Conservation (phyloP, 2,113 vertebrate species). For the Hemibagrus wyckioides region DNA sequence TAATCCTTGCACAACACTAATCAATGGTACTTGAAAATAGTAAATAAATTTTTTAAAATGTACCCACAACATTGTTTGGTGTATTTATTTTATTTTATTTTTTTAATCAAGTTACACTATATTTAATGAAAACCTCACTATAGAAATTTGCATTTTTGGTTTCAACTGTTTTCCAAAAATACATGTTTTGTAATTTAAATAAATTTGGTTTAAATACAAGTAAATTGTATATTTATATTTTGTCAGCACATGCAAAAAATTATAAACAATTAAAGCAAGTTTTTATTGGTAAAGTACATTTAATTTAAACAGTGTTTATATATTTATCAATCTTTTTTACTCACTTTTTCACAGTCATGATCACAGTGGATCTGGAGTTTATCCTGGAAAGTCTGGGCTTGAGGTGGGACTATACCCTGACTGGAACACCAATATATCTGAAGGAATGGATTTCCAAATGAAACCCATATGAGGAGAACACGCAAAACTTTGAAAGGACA, state of each 20-base stretch:
- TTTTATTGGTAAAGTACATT: background rate
- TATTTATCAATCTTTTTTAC: background rate
- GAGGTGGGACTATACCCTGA: background rate
- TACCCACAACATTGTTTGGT: background rate
- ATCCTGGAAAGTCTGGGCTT: background rate
- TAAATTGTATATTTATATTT: background rate
- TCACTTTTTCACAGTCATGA: background rate
- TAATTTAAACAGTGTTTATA: background rate
- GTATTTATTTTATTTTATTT: background rate
- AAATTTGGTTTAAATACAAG: background rate
- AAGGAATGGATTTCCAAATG: background rate
- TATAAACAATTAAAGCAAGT: background rate
- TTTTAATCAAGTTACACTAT: background rate
- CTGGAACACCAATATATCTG: background rate
- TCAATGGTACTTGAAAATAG: slow-evolving; percentile 15
- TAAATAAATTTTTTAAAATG: slow-evolving; percentile 17
- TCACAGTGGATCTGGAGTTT: background rate
- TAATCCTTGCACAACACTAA: slow-evolving; percentile 24
- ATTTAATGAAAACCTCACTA: background rate
- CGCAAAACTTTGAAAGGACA: background rate
- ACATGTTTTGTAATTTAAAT: background rate
- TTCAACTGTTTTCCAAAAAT: too few relatives aligned
- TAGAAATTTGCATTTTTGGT: background rate
- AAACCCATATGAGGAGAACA: background rate
- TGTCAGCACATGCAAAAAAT: background rate